Evolutionary conservation across 2,797 vertebrate genomes (phyloP).

Genomic region (Sebastes glaucus): DNA sequence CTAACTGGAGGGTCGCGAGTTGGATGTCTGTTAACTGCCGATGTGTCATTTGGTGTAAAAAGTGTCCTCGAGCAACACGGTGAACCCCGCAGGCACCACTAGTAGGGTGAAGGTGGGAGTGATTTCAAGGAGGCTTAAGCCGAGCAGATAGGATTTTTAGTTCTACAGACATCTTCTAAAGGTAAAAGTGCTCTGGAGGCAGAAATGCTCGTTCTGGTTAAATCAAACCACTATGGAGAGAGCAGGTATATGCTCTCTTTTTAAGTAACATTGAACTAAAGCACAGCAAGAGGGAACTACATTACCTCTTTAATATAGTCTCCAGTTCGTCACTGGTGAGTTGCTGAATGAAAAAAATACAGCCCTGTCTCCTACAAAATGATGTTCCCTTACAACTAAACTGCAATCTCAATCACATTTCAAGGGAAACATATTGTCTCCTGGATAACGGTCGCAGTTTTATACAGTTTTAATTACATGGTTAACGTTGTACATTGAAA

Average conservation of each 20-base stretch:
- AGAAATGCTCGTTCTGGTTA: conserved; percentile 10
- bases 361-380: background rate
- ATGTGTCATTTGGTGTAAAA: conserved; percentile 24
- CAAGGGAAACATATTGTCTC: background rate
- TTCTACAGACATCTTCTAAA: conserved; percentile 15
- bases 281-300: background rate
- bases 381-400: background rate
- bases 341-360: background rate
- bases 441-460: background rate
- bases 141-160: conserved; percentile 43
- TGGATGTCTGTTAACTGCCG: background rate
- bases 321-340: too few relatives aligned
- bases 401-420: background rate
- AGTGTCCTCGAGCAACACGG: conserved; percentile 24
- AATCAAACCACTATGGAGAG: background rate
- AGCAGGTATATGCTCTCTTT: background rate
- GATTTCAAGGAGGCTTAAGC: conserved; percentile 41
- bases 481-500: too few relatives aligned
- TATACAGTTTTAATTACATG: too few relatives aligned
- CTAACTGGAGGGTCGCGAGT: conserved; percentile 10
- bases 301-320: background rate
- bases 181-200: conserved; percentile 33
- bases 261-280: background rate
- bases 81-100: conserved; percentile 8
- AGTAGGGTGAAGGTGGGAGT: conserved; percentile 32